These are phyloP conservation scores for Malurus alboscapulatus DNA, from an alignment of 2,113 vertebrate species.

Conservation along the genomic window DNA sequence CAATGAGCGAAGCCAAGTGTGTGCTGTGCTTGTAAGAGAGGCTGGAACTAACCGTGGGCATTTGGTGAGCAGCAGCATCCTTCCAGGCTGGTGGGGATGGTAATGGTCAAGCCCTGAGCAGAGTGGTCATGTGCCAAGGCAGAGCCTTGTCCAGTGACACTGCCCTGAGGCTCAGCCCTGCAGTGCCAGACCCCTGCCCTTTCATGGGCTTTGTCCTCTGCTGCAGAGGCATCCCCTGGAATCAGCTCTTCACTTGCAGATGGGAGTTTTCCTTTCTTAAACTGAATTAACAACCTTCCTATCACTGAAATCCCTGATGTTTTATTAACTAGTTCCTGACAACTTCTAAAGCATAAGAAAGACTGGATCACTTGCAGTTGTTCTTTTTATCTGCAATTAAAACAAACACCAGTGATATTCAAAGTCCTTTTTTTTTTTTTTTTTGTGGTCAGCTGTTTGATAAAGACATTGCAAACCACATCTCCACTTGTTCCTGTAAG, in stretches of 20 bases:
- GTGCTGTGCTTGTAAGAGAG: background rate
- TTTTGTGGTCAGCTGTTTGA: background rate
- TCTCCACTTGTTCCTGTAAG: background rate
- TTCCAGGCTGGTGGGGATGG: background rate
- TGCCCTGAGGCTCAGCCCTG: background rate
- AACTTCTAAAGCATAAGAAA: background rate
- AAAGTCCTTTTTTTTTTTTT: background rate
- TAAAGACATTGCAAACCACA: background rate
- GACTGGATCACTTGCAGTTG: background rate
- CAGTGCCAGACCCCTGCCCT: accelerated
- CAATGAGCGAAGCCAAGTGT: background rate
- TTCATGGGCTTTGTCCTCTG: background rate
- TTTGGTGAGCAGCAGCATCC: background rate
- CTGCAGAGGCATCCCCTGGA: background rate
- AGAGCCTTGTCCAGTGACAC: background rate
- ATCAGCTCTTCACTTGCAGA: background rate
- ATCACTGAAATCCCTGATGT: background rate
- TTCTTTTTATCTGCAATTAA: background rate
- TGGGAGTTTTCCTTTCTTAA: background rate
- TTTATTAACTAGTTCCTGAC: background rate
- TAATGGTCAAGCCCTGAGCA: accelerated
- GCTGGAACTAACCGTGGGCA: accelerated
- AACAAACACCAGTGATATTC: background rate
- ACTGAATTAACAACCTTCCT: background rate
- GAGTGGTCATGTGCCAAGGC: accelerated